Conservation (phyloP, 2,797 vertebrate genomes). For the Moxostoma hubbsi region DNA sequence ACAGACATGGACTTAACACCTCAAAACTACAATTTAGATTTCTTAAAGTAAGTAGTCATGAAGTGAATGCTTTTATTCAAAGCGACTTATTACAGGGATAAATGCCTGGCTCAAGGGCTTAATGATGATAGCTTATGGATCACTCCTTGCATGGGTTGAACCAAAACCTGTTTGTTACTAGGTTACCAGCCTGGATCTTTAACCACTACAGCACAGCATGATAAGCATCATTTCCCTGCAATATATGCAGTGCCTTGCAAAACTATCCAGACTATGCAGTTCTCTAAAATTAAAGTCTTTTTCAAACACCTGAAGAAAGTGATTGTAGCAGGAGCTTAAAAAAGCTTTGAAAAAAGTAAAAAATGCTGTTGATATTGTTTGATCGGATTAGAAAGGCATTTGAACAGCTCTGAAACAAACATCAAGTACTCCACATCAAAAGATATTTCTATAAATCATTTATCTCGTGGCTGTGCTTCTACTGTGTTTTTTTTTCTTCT, state of each 20-base stretch:
- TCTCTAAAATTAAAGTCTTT: neutral
- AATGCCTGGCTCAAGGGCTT: neutral
- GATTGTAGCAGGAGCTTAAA: conserved; percentile 23
- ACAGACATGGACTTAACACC: too few relatives aligned
- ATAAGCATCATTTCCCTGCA: neutral
- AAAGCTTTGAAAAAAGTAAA: conserved; percentile 6
- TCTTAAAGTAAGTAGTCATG: neutral
- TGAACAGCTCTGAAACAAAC: conserved; percentile 49
- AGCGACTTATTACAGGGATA: too few relatives aligned
- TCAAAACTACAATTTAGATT: too few relatives aligned
- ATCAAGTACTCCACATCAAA: conserved; percentile 51
- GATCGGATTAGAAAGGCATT: conserved; percentile 44
- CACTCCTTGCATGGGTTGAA: neutral
- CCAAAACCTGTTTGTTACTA: neutral
- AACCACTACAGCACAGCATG: neutral
- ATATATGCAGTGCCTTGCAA: neutral
- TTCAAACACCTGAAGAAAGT: conserved; percentile 9
- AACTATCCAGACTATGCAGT: neutral
- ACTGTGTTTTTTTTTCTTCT: conserved; percentile 9
- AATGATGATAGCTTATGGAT: neutral
- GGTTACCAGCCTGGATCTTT: neutral
- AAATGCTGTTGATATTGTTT: conserved; percentile 38
- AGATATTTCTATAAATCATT: conserved; percentile 48
- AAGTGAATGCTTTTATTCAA: neutral
- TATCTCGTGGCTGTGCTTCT: conserved; percentile 34